Percentiles rank a stretch among this genome's conserved stretches.
phyloP scores from a whole-genome alignment of 2,113 vertebrate species.

The Callocephalon fimbriatum region DNA sequence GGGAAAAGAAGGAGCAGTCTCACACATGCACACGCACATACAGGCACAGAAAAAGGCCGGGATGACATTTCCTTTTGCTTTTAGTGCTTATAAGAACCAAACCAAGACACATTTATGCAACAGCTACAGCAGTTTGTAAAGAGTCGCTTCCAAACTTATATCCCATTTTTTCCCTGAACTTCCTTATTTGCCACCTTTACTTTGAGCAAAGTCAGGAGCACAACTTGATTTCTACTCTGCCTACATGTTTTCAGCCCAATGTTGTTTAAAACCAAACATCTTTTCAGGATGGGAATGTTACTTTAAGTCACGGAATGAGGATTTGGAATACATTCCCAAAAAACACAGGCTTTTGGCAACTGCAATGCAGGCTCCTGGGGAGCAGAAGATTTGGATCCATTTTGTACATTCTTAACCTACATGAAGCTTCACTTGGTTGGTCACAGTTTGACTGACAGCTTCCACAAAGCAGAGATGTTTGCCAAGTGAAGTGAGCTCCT shows the following conservation, averaged over 20 bases:
- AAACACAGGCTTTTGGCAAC: not conserved
- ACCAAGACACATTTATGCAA: not conserved
- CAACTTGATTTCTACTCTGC: not conserved
- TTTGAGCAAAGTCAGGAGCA: not conserved
- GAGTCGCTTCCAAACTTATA: not conserved
- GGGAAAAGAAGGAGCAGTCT: not conserved
- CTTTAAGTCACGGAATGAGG: not conserved
- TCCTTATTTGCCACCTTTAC: not conserved
- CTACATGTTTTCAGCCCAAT: not conserved
- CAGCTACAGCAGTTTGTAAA: not conserved
- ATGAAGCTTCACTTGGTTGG: not conserved
- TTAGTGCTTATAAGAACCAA: not conserved
- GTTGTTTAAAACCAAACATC: not conserved
- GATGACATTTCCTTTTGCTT: not conserved
- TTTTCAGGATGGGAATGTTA: not conserved
- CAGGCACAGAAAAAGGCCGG: not conserved
- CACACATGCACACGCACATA: not conserved
- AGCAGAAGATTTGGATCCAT: not conserved
- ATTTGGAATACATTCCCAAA: not conserved
- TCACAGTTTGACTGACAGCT: not conserved
- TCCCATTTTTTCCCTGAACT: fast-evolving
- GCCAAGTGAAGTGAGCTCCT: not conserved
- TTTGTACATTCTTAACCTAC: not conserved
- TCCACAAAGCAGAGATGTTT: not conserved
- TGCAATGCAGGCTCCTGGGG: not conserved